Evolutionary conservation across 2,113 vertebrate genomes (phyloP), one percentile per base, ranked within the genome.

Genomic region (Cheirogaleus medius): DNA sequence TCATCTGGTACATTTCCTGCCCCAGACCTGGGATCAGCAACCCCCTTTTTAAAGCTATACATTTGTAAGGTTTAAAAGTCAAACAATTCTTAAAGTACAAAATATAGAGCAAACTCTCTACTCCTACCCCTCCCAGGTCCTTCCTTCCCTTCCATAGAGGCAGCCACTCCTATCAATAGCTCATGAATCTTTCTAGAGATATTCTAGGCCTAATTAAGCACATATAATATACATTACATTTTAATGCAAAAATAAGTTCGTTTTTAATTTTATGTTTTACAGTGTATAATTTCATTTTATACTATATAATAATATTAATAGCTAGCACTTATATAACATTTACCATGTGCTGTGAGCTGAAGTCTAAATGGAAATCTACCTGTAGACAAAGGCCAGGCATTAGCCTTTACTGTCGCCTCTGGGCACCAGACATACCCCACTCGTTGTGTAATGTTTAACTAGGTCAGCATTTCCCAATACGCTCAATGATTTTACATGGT

Each of bases 11-110:
- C 18, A 39, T 39, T 64, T 76, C 10, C 68, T 92, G 47, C 14
- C 47, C 44, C 37, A 85, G 32, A 49, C 44, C 63, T 80, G 27
- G 11, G 80, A 82, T 77, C 32, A 49, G 58, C n/a, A 37, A 81
- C 10, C 37, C 47, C 87, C 15, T 58, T 91, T 20, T 37, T 42
- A 77, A 85, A 71, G 49, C 32, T 91, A 0, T 64, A 20, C 27
- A 66, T 71, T 49, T n/a, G 0, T 49, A 78, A 66, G 63, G 17
- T 60, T 37, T 78, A 74, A 84, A 73, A 82, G 44, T 91, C 69
- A 88, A 94, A 47, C 58, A 83, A 52, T 23, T 87, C 63, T 91
- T 58, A 73, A 82, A 85, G 83, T 44, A 27, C 4, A 21, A 29
- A 64, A 71, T 8, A 2, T 15, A 54, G 6, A 9, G 58, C 23